phyloP scores from a whole-genome alignment of 2,888 invertebrate species.

The Pyralis farinalis region DNA sequence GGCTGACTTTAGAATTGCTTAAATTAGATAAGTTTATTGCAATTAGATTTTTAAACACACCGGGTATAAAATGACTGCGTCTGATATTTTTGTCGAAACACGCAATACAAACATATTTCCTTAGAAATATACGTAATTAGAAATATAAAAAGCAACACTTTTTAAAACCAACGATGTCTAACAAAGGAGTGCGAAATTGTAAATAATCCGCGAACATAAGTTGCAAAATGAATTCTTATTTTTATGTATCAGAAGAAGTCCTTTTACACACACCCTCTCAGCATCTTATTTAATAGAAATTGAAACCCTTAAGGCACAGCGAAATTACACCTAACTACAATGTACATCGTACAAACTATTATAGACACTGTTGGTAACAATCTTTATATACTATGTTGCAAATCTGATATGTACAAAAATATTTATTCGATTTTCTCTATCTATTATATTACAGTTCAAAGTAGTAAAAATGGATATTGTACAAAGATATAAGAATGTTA shows the following conservation, averaged over 20 bases:
- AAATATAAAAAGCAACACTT: too few species aligned
- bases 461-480: conserved; percentile 8
- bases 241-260: conserved; percentile 9
- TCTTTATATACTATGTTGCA: conserved; percentile 53
- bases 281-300: conserved; percentile 69
- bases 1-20: conserved; percentile 60
- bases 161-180: too few species aligned
- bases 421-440: conserved; percentile 60
- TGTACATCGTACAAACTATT: conserved; percentile 30
- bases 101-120: too few species aligned
- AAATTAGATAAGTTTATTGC: conserved; percentile 43
- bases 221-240: too few species aligned
- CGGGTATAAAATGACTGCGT: conserved; percentile 2
- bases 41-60: conserved; percentile 47
- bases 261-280: conserved; percentile 23
- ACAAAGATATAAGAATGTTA: conserved; percentile 13
- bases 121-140: too few species aligned
- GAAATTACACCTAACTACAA: conserved; percentile 72
- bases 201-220: too few species aligned
- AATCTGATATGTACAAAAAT: conserved; percentile 81
- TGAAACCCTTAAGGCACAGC: conserved; percentile 80
- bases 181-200: too few species aligned
- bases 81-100: too few species aligned
- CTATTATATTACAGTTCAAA: conserved; percentile 28
- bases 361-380: conserved; percentile 76